Conservation (phyloP, 2,113 vertebrate genomes). For the Anthoscopus minutus region DNA sequence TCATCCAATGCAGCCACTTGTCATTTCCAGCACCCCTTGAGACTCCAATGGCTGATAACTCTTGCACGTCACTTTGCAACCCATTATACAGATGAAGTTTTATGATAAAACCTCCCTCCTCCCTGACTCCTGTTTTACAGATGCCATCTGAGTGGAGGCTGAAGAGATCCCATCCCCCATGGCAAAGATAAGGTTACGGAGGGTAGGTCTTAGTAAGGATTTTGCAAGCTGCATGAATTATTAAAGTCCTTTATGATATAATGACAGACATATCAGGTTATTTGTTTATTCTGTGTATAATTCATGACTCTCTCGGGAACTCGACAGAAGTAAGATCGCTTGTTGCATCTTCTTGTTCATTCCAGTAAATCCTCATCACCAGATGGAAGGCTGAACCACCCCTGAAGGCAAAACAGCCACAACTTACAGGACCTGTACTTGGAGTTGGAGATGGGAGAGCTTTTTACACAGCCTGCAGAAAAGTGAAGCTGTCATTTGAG, state of each 20-base stretch:
- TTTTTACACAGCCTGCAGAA: neutral
- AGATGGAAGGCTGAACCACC: neutral
- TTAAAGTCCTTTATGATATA: constrained; percentile 72
- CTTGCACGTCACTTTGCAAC: neutral
- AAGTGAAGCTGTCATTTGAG: neutral
- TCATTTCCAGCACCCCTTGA: constrained; percentile 10
- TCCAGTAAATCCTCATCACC: constrained; percentile 56
- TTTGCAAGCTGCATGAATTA: constrained; percentile 70
- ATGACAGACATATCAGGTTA: constrained; percentile 63
- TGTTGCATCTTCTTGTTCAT: constrained; percentile 29
- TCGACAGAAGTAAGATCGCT: neutral
- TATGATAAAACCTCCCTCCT: constrained; percentile 3
- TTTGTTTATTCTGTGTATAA: constrained; percentile 73
- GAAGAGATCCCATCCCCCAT: neutral
- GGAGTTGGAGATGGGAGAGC: neutral
- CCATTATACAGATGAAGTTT: constrained; percentile 20
- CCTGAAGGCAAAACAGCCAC: neutral
- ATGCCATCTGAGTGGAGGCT: neutral
- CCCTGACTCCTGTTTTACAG: neutral
- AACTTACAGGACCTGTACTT: neutral
- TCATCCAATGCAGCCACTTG: neutral
- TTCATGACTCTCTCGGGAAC: constrained; percentile 65
- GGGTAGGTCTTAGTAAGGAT: constrained; percentile 45
- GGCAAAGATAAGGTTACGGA: neutral
- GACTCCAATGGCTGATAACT: constrained; percentile 22